These are phyloP conservation scores for Unio pictorum DNA, from an alignment of 2,888 invertebrate species.

Conservation along the genomic window DNA sequence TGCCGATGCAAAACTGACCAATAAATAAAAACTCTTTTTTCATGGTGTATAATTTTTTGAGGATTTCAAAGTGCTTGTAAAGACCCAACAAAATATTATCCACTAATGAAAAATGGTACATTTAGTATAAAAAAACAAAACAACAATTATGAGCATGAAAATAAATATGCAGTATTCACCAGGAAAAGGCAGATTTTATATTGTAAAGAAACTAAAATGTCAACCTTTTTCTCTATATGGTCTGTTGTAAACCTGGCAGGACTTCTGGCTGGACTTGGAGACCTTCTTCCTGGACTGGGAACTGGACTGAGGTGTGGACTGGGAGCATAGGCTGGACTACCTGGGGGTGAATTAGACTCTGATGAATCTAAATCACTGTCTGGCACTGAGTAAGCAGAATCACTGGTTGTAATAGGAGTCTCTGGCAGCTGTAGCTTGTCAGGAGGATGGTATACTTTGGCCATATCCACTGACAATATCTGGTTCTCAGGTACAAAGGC, in stretches of 20 bases:
- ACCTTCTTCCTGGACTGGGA: constrained; percentile 10
- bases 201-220: background rate
- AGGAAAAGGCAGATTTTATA: too few species aligned
- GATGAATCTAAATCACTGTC: constrained; percentile 64
- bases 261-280: too few species aligned
- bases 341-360: constrained; percentile 41
- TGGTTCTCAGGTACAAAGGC: constrained; percentile 65
- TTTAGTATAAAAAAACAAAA: too few species aligned
- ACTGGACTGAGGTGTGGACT: constrained; percentile 22
- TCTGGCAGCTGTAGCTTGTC: constrained; percentile 89
- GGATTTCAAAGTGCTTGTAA: too few species aligned
- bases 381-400: constrained; percentile 69
- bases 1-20: too few species aligned
- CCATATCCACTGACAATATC: constrained; percentile 66
- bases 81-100: too few species aligned
- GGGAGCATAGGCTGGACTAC: constrained; percentile 29
- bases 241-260: constrained; percentile 3
- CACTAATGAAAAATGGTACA: too few species aligned
- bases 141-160: too few species aligned
- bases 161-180: too few species aligned
- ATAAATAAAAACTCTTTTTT: too few species aligned
- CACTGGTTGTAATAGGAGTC: constrained; percentile 63
- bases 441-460: constrained; percentile 88
- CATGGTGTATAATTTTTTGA: too few species aligned
- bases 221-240: background rate